A percentile compares a stretch with the other conserved stretches of the same genome.
phyloP scores from a whole-genome alignment of 2,888 invertebrate species.

The Aporophyla nigra region DNA sequence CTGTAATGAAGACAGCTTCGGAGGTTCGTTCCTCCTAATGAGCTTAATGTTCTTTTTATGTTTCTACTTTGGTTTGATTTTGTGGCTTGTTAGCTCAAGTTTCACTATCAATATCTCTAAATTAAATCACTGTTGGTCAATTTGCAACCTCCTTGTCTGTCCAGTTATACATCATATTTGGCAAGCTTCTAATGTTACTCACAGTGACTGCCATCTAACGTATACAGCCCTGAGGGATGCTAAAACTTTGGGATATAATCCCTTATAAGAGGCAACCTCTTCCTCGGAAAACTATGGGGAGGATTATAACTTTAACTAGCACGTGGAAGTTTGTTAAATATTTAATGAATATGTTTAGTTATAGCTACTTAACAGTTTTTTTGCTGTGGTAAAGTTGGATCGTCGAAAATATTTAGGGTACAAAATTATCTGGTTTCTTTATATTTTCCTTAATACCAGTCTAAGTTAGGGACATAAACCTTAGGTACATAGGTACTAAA shows the following conservation, averaged over 20 bases:
- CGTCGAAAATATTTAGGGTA: background rate
- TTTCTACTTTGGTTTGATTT: constrained; percentile 34
- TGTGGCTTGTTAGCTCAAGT: background rate
- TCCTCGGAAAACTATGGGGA: constrained; percentile 35
- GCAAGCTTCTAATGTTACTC: constrained; percentile 19
- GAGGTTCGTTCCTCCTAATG: constrained; percentile 42
- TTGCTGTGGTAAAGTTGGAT: background rate
- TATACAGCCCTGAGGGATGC: constrained; percentile 11
- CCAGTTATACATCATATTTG: constrained; percentile 5
- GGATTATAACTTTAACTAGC: constrained; percentile 36
- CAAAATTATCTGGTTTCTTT: constrained; percentile 6
- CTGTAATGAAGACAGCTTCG: constrained; percentile 59
- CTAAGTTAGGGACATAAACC: constrained; percentile 40
- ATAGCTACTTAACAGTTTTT: background rate
- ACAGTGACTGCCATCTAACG: constrained; percentile 18
- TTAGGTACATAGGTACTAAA: constrained; percentile 39
- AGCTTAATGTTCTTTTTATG: constrained; percentile 47
- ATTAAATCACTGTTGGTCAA: constrained; percentile 5
- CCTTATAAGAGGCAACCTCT: constrained; percentile 29
- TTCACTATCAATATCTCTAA: background rate
- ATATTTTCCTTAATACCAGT: constrained; percentile 1
- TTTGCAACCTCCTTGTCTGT: constrained; percentile 16
- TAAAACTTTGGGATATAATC: constrained; percentile 42
- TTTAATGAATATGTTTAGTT: constrained; percentile 17
- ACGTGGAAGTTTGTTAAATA: constrained; percentile 38